phyloP scores from a whole-genome alignment of 2,888 invertebrate species.

The Macropis europaea region DNA sequence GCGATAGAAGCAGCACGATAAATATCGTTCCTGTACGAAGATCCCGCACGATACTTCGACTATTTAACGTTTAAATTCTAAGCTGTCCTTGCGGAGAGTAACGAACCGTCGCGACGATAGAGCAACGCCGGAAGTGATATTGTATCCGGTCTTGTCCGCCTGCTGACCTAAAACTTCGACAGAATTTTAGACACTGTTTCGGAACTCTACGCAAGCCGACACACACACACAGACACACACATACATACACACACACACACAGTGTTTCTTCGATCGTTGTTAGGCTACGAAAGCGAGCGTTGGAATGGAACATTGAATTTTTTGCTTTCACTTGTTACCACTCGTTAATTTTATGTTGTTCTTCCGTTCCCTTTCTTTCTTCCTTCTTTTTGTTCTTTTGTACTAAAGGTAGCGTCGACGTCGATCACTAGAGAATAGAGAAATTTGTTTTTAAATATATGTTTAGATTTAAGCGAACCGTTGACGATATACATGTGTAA shows the following conservation, averaged over 20 bases:
- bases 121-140: neutral
- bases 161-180: no score
- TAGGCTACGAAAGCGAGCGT: constrained; percentile 11
- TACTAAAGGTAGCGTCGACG: constrained; percentile 5
- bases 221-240: no score
- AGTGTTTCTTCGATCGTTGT: constrained; percentile 8
- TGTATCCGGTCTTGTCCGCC: no score
- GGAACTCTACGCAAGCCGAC: neutral
- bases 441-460: no score
- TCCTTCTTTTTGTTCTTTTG: neutral
- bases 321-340: constrained; percentile 53
- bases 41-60: constrained; percentile 17
- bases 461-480: constrained; percentile 32
- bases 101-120: neutral
- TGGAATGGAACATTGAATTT: constrained; percentile 21
- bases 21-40: constrained; percentile 19
- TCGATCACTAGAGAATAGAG: constrained; percentile 9
- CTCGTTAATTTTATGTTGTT: constrained; percentile 45
- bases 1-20: constrained; percentile 2
- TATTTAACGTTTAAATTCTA: constrained; percentile 24
- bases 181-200: neutral
- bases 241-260: no score
- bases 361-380: neutral
- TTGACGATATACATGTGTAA: constrained; percentile 30
- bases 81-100: neutral